Conservation (phyloP, 2,888 invertebrate genomes). For the Agriopis aurantiaria region DNA sequence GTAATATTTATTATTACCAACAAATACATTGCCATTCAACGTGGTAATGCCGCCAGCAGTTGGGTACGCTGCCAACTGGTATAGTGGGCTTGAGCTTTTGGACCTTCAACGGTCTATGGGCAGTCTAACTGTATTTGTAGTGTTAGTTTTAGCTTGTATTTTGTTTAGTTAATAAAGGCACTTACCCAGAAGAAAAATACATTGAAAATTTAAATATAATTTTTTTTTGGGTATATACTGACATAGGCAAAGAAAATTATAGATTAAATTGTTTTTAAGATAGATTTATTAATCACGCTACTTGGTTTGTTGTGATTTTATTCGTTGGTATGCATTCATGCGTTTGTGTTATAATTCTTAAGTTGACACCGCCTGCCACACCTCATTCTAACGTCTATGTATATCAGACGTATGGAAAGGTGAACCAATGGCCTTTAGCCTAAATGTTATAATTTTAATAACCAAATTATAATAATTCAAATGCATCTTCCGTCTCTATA, state of each 20-base stretch:
- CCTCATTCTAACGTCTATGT: slow-evolving; percentile 11
- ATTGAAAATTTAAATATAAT: too few relatives aligned
- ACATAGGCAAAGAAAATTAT: not conserved
- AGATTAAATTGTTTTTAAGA: not conserved
- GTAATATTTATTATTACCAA: not conserved
- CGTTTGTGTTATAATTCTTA: slow-evolving; percentile 16
- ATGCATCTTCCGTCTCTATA: slow-evolving; percentile 28
- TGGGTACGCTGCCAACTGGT: too few relatives aligned
- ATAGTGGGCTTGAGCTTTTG: too few relatives aligned
- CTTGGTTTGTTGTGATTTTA: not conserved
- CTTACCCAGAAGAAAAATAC: too few relatives aligned
- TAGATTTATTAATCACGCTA: not conserved
- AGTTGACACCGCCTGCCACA: slow-evolving; percentile 17
- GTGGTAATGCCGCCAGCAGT: too few relatives aligned
- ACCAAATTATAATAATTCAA: slow-evolving; percentile 24
- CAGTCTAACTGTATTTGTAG: too few relatives aligned
- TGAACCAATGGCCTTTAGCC: slow-evolving; percentile 40
- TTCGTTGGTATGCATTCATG: not conserved
- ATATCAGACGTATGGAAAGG: slow-evolving; percentile 24
- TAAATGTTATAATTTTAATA: slow-evolving; percentile 46
- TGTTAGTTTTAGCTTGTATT: too few relatives aligned
- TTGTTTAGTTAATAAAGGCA: too few relatives aligned
- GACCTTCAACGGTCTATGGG: too few relatives aligned
- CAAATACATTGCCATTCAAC: too few relatives aligned
- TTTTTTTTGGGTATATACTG: too few relatives aligned